Base-by-base conservation (phyloP, 2,113 vertebrate species). In the Mola mola region DNA sequence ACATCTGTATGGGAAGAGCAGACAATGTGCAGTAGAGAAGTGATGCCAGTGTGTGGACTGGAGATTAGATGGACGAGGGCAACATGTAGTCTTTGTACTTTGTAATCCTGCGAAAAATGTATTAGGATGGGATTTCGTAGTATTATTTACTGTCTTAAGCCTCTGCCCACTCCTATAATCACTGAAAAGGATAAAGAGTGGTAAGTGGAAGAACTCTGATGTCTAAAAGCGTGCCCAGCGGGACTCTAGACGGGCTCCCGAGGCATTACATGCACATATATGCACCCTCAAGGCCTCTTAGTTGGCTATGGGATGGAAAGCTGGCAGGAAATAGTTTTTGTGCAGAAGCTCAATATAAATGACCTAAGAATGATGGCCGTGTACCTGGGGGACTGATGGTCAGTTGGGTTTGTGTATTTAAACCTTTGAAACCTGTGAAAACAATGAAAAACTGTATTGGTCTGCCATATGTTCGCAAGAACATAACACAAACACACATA, bases 401-500 rank as follows among this genome's bases (percentile, higher is more conserved):
- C 79, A 85, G 85, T 75, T 90, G 81, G 72, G 66, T 82, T 85
- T 86, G 76, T 85, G 64, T 77, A 79, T 63, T 84, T 72, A 13
- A 2, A 34, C 1, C 8, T 34, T 34, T 34, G 3, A n/a, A n/a
- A n/a, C n/a, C n/a, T n/a, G n/a, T n/a, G n/a, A n/a, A n/a, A n/a
- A n/a, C n/a, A n/a, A 66, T 70, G 69, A 86, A 85, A 88, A 71
- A 21, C 42, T 47, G 59, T 76, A 82, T 85, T 62, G 72, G 58
- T 83, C 77, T 84, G 53, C 79, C 84, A 90, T 86, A 78, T 88
- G 87, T 71, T 75, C 15, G 5, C 68, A 82, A 80, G 78, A 87
- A 51, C 66, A 29, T 34, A 33, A 78, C 70, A 78, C 65, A 78
- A 44, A 59, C 38, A 33, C 56, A 60, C n/a, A 34, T 12, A 64